Base-by-base conservation (phyloP, 2,888 invertebrate species). In the Mallateleia sp. region DNA sequence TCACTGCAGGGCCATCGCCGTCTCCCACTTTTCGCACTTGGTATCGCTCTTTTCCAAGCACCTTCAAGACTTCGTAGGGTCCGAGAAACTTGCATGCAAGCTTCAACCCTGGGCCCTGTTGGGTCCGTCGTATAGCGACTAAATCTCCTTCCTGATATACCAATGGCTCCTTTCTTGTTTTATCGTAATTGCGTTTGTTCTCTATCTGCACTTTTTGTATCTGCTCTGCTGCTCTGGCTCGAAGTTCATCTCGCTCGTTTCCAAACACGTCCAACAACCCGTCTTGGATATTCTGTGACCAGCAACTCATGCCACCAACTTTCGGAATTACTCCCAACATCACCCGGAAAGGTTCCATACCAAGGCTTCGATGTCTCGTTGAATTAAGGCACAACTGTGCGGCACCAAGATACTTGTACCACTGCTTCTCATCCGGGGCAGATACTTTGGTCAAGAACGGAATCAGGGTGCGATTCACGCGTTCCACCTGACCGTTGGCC, bases 301-400 rank as follows among this genome's bases (percentile, higher is more conserved):
- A n/a, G n/a, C n/a, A n/a, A n/a, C n/a, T n/a, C n/a, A n/a, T n/a
- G n/a, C n/a, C n/a, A n/a, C n/a, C n/a, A n/a, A 8, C 14, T 22
- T 22, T 62, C 11, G 62, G 22, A 1, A 1, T 11, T 4, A 62
- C 42, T 69, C 90, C 87, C 56, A 85, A 60, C 34, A 90, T 28
- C 34, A 90, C 62, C 71, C 92, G 89, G 62, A 88, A 89, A 14
- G 88, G 90, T 32, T 88, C 89, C 11, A 47, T 82, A 1, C 83
- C 75, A 9, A 89, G 86, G 50, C 86, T 86, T 22, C 90, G 50
- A n/a, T 90, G 88, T 32, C 64, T 71, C 1, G 87, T 88, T 32
- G 72, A 25, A 74, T 91, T 91, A 15, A 90, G 42, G 8, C 18
- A 25, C 28, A 67, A 15, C 69, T 91, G 90, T 3, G 88, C 80